These are phyloP conservation scores for Brachypteracias leptosomus DNA, from an alignment of 2,113 vertebrate genomes.

Conservation along the genomic window DNA sequence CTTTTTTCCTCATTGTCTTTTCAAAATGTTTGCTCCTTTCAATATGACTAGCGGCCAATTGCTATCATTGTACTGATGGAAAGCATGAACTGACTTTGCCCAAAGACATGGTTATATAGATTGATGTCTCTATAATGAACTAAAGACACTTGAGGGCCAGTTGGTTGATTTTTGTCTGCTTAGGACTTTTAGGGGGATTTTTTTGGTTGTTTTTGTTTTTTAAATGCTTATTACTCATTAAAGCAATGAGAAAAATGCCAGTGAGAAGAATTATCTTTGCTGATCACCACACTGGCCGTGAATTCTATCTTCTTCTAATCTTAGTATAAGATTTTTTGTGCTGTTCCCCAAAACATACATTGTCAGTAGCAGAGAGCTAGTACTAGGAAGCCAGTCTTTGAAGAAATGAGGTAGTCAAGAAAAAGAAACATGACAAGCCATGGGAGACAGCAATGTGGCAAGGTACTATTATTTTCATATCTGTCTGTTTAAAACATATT, in stretches of 20 bases:
- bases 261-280: not conserved
- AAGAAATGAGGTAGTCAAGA: not conserved
- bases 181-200: not conserved
- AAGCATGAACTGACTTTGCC: constrained; percentile 25
- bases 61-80: not conserved
- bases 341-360: not conserved
- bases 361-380: not conserved
- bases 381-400: not conserved
- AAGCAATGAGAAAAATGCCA: not conserved
- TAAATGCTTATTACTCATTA: not conserved
- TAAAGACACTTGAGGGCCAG: not conserved
- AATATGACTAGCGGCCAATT: not conserved
- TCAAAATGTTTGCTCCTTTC: not conserved
- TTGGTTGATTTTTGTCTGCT: not conserved
- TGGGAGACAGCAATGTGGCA: not conserved
- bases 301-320: not conserved
- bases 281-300: not conserved
- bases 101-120: not conserved
- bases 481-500: constrained; percentile 47
- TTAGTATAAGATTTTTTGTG: not conserved
- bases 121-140: not conserved
- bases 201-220: not conserved
- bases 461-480: constrained; percentile 26
- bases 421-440: not conserved
- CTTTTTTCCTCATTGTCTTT: not conserved